phyloP scores from a whole-genome alignment of 35 echinoderm and acorn worm species.

The Eucidaris tribuloides region DNA sequence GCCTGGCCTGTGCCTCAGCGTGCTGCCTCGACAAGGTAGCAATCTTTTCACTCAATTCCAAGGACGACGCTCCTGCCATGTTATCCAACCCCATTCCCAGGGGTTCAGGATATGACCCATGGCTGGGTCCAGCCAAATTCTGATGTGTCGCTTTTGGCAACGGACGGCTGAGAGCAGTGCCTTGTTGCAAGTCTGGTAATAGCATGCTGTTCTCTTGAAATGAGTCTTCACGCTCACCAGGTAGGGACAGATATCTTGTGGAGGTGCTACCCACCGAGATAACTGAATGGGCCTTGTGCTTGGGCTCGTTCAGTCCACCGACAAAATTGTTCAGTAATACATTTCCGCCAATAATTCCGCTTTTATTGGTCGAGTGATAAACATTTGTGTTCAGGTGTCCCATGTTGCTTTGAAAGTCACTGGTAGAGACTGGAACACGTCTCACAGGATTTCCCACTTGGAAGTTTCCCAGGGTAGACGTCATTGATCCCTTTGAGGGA shows the following conservation, averaged over 20 bases:
- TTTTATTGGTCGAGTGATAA: not conserved
- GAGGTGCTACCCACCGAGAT: not conserved
- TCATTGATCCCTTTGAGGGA: not conserved
- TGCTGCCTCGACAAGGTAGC: not conserved
- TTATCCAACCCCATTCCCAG: no score
- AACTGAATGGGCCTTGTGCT: not conserved
- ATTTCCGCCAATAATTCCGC: not conserved
- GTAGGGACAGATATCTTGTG: not conserved
- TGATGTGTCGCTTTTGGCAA: no score
- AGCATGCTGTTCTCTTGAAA: no score
- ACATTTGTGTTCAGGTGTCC: not conserved
- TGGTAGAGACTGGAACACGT: no score
- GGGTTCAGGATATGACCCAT: no score
- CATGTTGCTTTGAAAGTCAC: no score
- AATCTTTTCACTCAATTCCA: constrained; percentile 17
- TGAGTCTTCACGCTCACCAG: not conserved
- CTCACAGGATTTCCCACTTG: not conserved
- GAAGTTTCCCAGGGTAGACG: not conserved
- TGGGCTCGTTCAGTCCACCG: not conserved
- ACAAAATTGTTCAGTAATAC: not conserved
- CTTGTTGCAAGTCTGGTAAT: no score
- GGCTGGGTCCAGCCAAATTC: no score
- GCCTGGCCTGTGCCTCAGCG: constrained; percentile 1
- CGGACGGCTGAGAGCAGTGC: no score
- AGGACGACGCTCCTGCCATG: not conserved